phyloP scores from a whole-genome alignment of 2,113 vertebrate species.

The Peucedramus taeniatus region DNA sequence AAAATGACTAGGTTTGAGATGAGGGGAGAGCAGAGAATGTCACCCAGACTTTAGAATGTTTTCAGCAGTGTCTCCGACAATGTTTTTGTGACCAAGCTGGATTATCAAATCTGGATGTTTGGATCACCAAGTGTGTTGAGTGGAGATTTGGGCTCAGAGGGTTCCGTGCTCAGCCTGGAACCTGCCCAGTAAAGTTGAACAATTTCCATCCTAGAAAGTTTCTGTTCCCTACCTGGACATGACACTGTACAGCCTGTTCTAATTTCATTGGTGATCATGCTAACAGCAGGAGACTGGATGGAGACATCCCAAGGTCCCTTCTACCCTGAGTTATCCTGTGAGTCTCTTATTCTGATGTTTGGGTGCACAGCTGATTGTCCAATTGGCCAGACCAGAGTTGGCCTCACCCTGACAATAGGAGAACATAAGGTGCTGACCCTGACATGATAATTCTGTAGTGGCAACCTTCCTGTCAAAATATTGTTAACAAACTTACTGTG shows the following conservation, averaged over 20 bases:
- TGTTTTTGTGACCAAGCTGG: background rate
- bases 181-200: background rate
- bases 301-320: background rate
- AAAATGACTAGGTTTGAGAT: background rate
- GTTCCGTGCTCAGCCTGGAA: background rate
- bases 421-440: background rate
- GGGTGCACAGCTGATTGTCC: background rate
- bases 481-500: background rate
- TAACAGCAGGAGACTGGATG: background rate
- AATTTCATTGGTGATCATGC: rapidly evolving
- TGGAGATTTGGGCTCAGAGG: background rate
- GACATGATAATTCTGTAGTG: background rate
- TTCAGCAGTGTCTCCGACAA: background rate
- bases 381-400: rapidly evolving
- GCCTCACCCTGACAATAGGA: background rate
- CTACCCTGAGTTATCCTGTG: background rate
- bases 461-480: background rate
- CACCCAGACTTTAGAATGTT: background rate
- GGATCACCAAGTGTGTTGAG: background rate
- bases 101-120: background rate
- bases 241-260: background rate
- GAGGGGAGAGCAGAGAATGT: background rate
- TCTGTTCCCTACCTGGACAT: background rate
- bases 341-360: background rate
- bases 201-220: background rate